Evolutionary conservation across 2,113 vertebrate species (phyloP).

Genomic region (Sterrhoptilus dennistouni): DNA sequence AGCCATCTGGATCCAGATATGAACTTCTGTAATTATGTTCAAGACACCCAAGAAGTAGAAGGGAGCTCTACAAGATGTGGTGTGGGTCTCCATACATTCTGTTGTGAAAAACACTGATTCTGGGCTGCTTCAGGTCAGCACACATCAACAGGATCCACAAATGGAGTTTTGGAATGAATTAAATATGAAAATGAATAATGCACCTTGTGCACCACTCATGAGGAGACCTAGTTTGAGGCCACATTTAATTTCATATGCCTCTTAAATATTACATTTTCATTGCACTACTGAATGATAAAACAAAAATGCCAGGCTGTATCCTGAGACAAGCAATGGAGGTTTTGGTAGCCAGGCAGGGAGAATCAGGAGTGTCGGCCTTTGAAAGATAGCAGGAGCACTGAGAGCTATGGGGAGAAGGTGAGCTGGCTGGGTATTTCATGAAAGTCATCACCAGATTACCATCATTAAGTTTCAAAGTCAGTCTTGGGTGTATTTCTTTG

Average conservation of each 20-base stretch:
- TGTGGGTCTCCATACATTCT: not conserved
- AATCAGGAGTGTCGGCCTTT: accelerated
- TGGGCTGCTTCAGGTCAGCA: not conserved
- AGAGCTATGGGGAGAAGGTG: not conserved
- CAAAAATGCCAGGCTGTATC: not conserved
- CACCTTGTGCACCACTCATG: not conserved
- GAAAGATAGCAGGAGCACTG: not conserved
- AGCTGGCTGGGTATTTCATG: not conserved
- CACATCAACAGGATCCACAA: not conserved
- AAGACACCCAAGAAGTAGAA: not conserved
- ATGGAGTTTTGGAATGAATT: constrained; percentile 43
- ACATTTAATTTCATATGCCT: constrained; percentile 2
- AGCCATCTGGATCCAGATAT: not conserved
- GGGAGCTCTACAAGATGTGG: not conserved
- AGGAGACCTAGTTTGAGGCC: constrained; percentile 2
- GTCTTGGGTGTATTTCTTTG: not conserved
- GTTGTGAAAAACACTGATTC: not conserved
- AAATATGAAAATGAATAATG: constrained; percentile 64
- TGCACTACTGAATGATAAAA: not conserved
- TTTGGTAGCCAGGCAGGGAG: not conserved
- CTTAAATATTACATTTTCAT: constrained; percentile 37
- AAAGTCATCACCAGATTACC: not conserved
- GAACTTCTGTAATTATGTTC: not conserved
- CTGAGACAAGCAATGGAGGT: accelerated
- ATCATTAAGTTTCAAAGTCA: not conserved